Evolutionary conservation across 92 coral and sea anemone species (phyloP).

Genomic region (Bergia sp.): DNA sequence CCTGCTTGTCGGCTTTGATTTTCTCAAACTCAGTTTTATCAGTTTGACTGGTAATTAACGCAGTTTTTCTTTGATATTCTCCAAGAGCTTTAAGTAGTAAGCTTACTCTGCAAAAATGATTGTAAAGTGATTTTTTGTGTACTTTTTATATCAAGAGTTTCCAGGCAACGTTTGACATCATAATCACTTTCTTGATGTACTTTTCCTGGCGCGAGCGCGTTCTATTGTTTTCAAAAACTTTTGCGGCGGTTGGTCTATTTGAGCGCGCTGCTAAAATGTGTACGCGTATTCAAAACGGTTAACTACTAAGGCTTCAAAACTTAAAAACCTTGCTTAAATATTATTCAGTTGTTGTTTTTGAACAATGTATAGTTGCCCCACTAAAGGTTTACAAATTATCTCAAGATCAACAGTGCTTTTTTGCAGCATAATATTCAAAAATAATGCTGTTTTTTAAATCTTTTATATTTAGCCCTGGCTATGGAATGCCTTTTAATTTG

Average conservation of each 20-base stretch:
- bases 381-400: too few species aligned
- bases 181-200: neutral
- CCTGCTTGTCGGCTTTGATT: too few species aligned
- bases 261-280: neutral
- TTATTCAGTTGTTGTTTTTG: too few species aligned
- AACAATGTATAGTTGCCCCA: too few species aligned
- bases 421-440: neutral
- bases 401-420: too few species aligned
- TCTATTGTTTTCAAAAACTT: too few species aligned
- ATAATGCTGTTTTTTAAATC: neutral
- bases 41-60: too few species aligned
- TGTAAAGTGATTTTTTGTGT: neutral
- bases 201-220: neutral
- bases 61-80: too few species aligned
- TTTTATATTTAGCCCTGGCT: neutral
- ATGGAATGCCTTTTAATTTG: neutral
- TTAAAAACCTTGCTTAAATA: too few species aligned
- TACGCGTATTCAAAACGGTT: neutral
- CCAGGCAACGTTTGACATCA: neutral
- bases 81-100: neutral
- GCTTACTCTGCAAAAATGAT: neutral
- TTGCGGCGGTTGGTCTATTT: too few species aligned
- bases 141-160: neutral
- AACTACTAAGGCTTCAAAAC: too few species aligned
- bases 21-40: too few species aligned